Conservation (phyloP, 2,113 vertebrate genomes). For the pig (Sus scrofa) region T2T-Sscrofa CM000819.6:126425501-126426000, state of each 20-base stretch:
- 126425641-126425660: not conserved
- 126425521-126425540: not conserved
- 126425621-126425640: not conserved
- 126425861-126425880: not conserved
- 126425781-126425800: not conserved
- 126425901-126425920: not conserved
- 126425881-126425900: slow-evolving; percentile 14
- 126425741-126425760: not conserved
- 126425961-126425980: not conserved
- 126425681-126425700: not conserved
- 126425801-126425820: not conserved
- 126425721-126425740: not conserved
- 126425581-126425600: not conserved
- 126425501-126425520: not conserved
- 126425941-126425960: not conserved
- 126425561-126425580: not conserved
- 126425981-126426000: not conserved
- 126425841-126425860: not conserved
- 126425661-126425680: not conserved
- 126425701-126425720: not conserved
- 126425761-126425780: not conserved
- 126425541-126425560: not conserved
- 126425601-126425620: not conserved
- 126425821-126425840: not conserved
- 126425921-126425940: not conserved